These are phyloP conservation scores for Canis aureus DNA, from an alignment of 2,113 vertebrate genomes.

Conservation along the genomic window DNA sequence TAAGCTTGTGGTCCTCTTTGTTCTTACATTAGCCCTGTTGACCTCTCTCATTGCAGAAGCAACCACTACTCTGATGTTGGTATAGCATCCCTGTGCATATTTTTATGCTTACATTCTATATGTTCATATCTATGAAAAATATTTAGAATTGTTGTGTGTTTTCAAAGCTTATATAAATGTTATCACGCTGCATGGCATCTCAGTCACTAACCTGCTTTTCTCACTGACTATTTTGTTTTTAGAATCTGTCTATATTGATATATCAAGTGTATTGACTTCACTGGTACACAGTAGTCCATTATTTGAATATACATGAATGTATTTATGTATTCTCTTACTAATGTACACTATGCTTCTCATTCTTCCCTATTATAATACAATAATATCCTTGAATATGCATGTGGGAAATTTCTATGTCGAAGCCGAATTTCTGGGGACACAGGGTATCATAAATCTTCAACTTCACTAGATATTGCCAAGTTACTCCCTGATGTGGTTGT, in stretches of 20 bases:
- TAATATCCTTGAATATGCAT: not conserved
- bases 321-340: not conserved
- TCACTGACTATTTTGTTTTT: not conserved
- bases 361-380: not conserved
- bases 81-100: not conserved
- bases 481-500: not conserved
- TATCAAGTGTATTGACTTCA: not conserved
- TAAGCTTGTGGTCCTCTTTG: not conserved
- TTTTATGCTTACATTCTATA: not conserved
- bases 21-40: not conserved
- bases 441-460: not conserved
- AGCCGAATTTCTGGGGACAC: not conserved
- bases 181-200: not conserved
- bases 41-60: not conserved
- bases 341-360: not conserved
- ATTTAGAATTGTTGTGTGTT: not conserved
- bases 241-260: not conserved
- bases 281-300: not conserved
- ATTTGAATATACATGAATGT: not conserved
- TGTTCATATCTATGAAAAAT: not conserved
- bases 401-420: not conserved
- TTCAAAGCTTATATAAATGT: slow-evolving; percentile 25
- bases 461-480: not conserved
- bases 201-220: not conserved
- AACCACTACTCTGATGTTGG: not conserved